Conservation (phyloP, 2,113 vertebrate genomes). For the Calyptommatus sinebrachiatus region DNA sequence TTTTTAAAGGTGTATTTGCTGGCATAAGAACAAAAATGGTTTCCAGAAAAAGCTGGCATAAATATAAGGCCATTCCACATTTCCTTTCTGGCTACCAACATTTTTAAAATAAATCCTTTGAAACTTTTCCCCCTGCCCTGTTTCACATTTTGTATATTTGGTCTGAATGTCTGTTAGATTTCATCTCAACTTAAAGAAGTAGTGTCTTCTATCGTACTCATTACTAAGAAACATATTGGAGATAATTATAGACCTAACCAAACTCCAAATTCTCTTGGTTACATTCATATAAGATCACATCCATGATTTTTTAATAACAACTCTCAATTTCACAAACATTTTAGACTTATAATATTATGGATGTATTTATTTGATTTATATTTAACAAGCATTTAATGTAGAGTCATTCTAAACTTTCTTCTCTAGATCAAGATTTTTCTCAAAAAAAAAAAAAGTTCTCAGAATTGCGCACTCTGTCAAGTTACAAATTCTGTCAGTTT, state of each 20-base stretch:
- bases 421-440: not conserved
- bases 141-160: not conserved
- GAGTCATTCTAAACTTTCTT: not conserved
- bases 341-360: no score
- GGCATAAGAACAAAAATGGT: not conserved
- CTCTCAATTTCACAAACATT: not conserved
- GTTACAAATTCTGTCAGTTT: not conserved
- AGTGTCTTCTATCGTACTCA: accelerated
- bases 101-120: not conserved
- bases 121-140: not conserved
- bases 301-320: not conserved
- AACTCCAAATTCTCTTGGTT: not conserved
- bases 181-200: not conserved
- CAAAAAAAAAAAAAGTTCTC: not conserved
- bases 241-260: not conserved
- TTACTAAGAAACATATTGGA: not conserved
- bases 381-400: not conserved
- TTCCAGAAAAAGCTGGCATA: not conserved
- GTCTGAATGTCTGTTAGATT: accelerated
- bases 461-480: not conserved
- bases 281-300: not conserved
- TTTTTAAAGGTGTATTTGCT: not conserved
- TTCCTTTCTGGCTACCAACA: not conserved
- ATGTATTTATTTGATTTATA: no score
- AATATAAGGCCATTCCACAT: not conserved